Evolutionary conservation across 2,113 vertebrate species (phyloP), one percentile per base, ranked within the genome.

Genomic region (Phylloscopus whistleri): DNA sequence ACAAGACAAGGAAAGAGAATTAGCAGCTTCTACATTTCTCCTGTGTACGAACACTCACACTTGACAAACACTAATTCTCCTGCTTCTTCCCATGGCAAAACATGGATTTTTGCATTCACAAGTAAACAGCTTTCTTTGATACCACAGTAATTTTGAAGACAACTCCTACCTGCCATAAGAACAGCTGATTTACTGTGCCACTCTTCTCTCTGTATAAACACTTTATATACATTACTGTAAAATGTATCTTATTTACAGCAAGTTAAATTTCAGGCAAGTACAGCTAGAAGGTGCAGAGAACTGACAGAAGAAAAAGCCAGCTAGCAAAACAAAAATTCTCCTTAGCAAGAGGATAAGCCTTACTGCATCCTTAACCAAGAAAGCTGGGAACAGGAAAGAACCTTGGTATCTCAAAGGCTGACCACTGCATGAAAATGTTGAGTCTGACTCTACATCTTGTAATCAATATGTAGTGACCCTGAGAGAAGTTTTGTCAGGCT

Each of bases 1-100:
- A 89, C 37, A 82, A 93, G 77, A 95, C 31, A 89, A 13, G 35
- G 52, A 92, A 77, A 89, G 30, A 81, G 21, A 84, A 91, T 96
- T 64, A 97, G 78, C 68, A 81, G 41, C 24, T 76, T 92, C 52
- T 30, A 89, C 55, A 20, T 56, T 53, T 64, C 60, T 82, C 13
- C 24, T 10, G 6, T 16, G 52, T 37, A 46, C 39, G 49, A 93
- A 70, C 14, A 52, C 22, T 67, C 53, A 69, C 52, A 30, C 46
- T 72, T 92, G 91, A 90, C 74, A 91, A 93, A 91, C 73, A 84
- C 37, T 35, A 20, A 69, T 82, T 69, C 73, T 76, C 37, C 31
- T 64, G 30, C 59, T 85, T 81, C 76, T 63, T 84, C 41, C 55
- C 48, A 23, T 15, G 35, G 70, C 41, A 89, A 77, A 64, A 81